Conservation (phyloP, 2,797 vertebrate genomes). For the Pteronotus mesoamericanus region DNA sequence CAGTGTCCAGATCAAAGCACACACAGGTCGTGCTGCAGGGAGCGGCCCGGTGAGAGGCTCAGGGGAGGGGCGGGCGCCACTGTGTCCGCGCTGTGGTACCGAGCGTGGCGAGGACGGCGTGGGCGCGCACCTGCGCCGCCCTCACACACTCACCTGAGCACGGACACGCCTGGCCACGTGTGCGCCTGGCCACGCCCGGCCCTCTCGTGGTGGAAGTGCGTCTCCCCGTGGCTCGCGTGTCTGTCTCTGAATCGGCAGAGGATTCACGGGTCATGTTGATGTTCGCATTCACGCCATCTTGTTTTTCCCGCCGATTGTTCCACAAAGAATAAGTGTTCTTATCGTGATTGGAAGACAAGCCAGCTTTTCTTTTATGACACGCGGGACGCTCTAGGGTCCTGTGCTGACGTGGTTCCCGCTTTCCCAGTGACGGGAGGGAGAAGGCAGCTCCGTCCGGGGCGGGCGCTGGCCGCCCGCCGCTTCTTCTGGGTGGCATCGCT, state of each 20-base stretch:
- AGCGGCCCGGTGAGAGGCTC: fast-evolving
- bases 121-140: fast-evolving
- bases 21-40: background rate
- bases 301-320: fast-evolving
- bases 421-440: fast-evolving
- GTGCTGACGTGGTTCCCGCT: fast-evolving
- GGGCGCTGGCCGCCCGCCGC: background rate
- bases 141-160: background rate
- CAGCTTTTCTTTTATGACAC: background rate
- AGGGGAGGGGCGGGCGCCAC: background rate
- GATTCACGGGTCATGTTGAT: fast-evolving
- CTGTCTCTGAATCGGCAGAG: fast-evolving
- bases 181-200: too few relatives aligned
- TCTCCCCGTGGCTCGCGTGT: fast-evolving
- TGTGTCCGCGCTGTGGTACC: fast-evolving
- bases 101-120: fast-evolving
- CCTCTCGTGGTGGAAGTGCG: fast-evolving
- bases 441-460: fast-evolving
- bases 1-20: too few relatives aligned
- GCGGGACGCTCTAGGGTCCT: background rate
- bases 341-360: background rate
- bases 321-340: background rate
- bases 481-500: background rate
- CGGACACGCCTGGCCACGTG: too few relatives aligned
- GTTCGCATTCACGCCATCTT: background rate